Evolutionary conservation across 1,140 invertebrate species (phyloP).

Genomic region (Hylyphantes graminicola): DNA sequence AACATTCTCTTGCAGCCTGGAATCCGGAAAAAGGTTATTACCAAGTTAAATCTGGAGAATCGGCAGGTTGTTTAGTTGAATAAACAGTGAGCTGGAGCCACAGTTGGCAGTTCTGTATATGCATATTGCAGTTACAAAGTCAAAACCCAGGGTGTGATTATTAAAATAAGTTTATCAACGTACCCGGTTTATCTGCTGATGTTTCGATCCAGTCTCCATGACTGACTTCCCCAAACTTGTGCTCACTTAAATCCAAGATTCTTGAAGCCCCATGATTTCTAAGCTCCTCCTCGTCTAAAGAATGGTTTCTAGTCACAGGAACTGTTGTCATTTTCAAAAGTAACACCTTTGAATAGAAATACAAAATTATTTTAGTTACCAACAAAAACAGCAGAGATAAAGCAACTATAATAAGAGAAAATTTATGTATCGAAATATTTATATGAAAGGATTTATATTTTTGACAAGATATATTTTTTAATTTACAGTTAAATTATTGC

Average conservation of each 20-base stretch:
- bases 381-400: background rate
- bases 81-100: too few species aligned
- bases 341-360: conserved; percentile 32
- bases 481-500: background rate
- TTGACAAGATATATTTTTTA: too few species aligned
- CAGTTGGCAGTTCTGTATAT: too few species aligned
- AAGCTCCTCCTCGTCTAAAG: conserved; percentile 52
- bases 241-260: conserved; percentile 41
- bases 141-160: background rate
- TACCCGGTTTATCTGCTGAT: conserved; percentile 42
- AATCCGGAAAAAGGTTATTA: too few species aligned
- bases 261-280: conserved; percentile 38
- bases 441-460: too few species aligned
- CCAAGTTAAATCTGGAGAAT: too few species aligned
- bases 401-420: background rate
- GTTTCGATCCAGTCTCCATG: conserved; percentile 43
- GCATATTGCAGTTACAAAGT: too few species aligned
- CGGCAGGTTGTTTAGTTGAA: too few species aligned
- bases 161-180: background rate
- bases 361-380: conserved; percentile 6
- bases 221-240: conserved; percentile 41
- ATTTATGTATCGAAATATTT: too few species aligned
- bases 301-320: conserved; percentile 54
- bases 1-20: too few species aligned
- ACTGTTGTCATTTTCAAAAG: conserved; percentile 50